Base-by-base conservation (phyloP, 2,113 vertebrate species). In the Thunnus thynnus region DNA sequence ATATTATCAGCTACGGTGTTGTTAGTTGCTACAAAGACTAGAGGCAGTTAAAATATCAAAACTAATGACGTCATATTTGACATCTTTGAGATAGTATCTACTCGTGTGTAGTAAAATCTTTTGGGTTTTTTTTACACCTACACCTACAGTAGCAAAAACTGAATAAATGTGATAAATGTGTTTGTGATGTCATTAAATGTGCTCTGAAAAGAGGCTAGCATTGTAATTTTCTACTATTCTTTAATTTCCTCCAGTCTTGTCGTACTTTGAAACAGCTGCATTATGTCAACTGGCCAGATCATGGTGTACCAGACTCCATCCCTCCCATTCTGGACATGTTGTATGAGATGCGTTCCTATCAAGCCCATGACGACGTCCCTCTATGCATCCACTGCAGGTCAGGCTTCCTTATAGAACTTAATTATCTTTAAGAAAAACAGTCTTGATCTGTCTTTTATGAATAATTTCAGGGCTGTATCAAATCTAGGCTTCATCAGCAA, bases 381-480 rank as follows among this genome's bases (percentile, higher is more conserved):
- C 87, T 99, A 65, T 99, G 98, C 76, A 86, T 99, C 87, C 98
- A 99, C 93, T 99, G 98, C 97, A 99, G 98, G 98, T 99, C 78
- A 74, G 75, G 0, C 22, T 30, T 17, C 7, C 17, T 47, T 18
- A 9, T 41, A 48, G 4, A 54, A 63, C 5, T 58, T 18, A 11
- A 46, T 41, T 60, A 4, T 47, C 36, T 6, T 41, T 41, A 41
- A 41, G 36, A 32, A 32, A 74, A 64, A 44, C 2, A 2, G 56
- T 13, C 14, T 17, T 50, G 4, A 50, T 47, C 17, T 20, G 32
- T 56, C 13, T 66, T 3, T 32, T 7, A 32, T 46, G 36, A 41
- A 41, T 9, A 41, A 41, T 9, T 41, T 1, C 6, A 41, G 36
- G 36, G 36, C 36, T 36, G 1, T 36, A 6, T 36, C 32, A 36